Evolutionary conservation across 2,797 vertebrate genomes (phyloP).

Genomic region (Enteromius fasciolatus): DNA sequence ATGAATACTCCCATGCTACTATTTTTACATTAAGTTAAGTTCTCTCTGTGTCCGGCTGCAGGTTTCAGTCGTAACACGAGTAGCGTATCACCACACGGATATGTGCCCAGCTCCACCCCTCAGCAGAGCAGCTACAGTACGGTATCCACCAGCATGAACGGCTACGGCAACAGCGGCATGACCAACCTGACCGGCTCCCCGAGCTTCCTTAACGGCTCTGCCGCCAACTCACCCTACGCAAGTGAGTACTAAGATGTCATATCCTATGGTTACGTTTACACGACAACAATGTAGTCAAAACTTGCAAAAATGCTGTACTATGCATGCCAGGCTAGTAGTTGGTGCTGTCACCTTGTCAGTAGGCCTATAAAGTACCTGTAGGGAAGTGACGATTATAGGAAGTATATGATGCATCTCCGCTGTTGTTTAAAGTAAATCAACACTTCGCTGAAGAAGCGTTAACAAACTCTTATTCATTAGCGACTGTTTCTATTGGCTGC

Average conservation of each 20-base stretch:
- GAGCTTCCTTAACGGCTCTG: slow-evolving; percentile 96
- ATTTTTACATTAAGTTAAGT: background rate
- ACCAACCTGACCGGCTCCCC: slow-evolving; percentile 96
- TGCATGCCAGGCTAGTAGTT: too few relatives aligned
- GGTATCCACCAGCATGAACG: slow-evolving; percentile 96
- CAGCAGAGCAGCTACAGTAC: slow-evolving; percentile 97
- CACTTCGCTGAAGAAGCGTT: too few relatives aligned
- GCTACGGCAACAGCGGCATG: slow-evolving; percentile 91
- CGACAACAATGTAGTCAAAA: too few relatives aligned
- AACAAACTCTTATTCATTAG: too few relatives aligned
- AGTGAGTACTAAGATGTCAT: slow-evolving; percentile 81
- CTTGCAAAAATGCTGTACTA: too few relatives aligned
- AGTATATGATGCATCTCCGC: too few relatives aligned
- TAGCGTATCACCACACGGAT: slow-evolving; percentile 95
- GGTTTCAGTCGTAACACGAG: slow-evolving; percentile 97
- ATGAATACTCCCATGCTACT: background rate
- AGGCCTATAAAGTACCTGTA: too few relatives aligned
- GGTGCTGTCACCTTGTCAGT: too few relatives aligned
- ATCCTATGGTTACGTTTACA: background rate
- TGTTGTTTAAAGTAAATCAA: too few relatives aligned
- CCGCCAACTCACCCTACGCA: slow-evolving; percentile 98
- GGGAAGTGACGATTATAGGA: too few relatives aligned
- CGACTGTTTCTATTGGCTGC: too few relatives aligned
- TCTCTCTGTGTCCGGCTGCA: slow-evolving; percentile 60
- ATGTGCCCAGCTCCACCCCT: slow-evolving; percentile 96